Evolutionary conservation across 1,140 invertebrate genomes (phyloP), one percentile per base, ranked within the genome.

Genomic region (Lethrus apterus): DNA sequence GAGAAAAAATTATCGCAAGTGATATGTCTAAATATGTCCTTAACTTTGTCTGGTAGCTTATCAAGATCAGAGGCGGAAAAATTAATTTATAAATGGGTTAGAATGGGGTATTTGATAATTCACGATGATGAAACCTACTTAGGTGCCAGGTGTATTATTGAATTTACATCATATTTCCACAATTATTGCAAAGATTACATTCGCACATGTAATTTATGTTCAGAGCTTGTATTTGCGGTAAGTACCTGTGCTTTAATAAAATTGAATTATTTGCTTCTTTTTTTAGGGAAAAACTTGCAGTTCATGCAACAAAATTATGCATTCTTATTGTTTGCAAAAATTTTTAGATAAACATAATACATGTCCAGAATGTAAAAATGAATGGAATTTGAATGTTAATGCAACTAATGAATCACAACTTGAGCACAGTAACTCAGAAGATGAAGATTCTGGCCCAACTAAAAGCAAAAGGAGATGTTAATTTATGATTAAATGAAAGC

Each of bases 161-260:
- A 61, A 38, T 61, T 57, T 46, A 53, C 46, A 9, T 43, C 54
- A 11, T 59, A 51, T 48, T 54, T 61, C 32, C 57, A 52, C 35
- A 38, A 34, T 8, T 33, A 52, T 31, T 42, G 18, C 15, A 52
- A 56, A 10, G 46, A 61, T 34, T 53, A 42, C 10, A 15, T 42
- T 11, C 21, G 49, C 23, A 47, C 47, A 19, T 61, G 59, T 38
- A 48, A 43, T 31, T 35, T 61, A 3, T 61, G 59, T 52, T 57
- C 52, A 33, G 57, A 59, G 42, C 18, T 59, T 30, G 53, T 54
- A 13, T 59, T 59, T 47, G 48, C 38, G 29, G 57, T 56, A 48
- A 50, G 52, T n/a, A n/a, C n/a, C n/a, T n/a, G n/a, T n/a, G n/a
- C n/a, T n/a, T n/a, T n/a, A n/a, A n/a, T n/a, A n/a, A n/a, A n/a